phyloP scores from a whole-genome alignment of 30 jellyfish, hydroid and myxozoan species.

The Sanderia malayensis region DNA sequence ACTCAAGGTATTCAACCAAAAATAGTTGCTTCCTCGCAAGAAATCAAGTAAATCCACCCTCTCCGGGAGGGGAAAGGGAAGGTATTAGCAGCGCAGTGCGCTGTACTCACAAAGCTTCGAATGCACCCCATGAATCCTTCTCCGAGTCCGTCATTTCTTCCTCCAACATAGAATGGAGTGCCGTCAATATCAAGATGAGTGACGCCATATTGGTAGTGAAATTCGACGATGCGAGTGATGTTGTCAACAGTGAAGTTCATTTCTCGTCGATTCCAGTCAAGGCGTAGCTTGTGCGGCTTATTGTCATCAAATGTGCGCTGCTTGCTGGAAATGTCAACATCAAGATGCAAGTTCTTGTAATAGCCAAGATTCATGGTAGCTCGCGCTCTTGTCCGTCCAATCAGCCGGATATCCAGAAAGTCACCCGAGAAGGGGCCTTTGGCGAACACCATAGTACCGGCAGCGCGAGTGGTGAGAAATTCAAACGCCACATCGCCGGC shows the following conservation, averaged over 20 bases:
- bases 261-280: conserved; percentile 78
- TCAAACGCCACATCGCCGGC: conserved; percentile 86
- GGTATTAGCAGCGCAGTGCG: no score
- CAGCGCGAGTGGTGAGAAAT: conserved; percentile 78
- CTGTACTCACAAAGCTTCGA: conserved; percentile 69
- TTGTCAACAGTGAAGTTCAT: conserved; percentile 85
- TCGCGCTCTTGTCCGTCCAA: conserved; percentile 82
- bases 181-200: conserved; percentile 95
- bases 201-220: conserved; percentile 85
- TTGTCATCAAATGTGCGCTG: conserved; percentile 91
- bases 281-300: conserved; percentile 68
- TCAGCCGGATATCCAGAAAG: conserved; percentile 58
- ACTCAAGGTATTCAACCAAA: no score
- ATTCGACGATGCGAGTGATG: conserved; percentile 78
- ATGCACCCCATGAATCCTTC: conserved; percentile 92
- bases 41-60: no score
- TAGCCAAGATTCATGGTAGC: conserved; percentile 74
- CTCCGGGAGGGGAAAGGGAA: no score
- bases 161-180: conserved; percentile 92
- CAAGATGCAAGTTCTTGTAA: conserved; percentile 62
- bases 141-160: conserved; percentile 70
- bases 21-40: no score
- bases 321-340: conserved; percentile 70
- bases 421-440: conserved; percentile 95
- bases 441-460: conserved; percentile 69